Conservation (phyloP, 2,797 vertebrate genomes). For the Lacerta agilis region DNA sequence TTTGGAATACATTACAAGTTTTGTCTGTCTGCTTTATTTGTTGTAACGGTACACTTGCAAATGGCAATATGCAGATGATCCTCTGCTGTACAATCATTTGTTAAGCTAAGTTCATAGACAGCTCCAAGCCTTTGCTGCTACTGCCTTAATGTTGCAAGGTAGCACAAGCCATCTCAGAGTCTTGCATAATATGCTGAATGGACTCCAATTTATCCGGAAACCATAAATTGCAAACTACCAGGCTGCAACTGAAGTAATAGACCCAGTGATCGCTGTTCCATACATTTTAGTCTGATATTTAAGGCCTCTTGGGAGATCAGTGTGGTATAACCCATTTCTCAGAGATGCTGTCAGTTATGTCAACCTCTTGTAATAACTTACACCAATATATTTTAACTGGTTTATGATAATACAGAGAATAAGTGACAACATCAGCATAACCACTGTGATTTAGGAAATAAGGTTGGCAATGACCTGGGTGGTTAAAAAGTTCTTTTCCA, state of each 20-base stretch:
- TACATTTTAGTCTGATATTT: slow-evolving; percentile 74
- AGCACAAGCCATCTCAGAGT: slow-evolving; percentile 42
- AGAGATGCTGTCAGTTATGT: slow-evolving; percentile 62
- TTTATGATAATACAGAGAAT: slow-evolving; percentile 61
- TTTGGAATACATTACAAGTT: slow-evolving; percentile 31
- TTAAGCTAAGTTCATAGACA: slow-evolving; percentile 45
- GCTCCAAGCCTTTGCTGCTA: slow-evolving; percentile 38
- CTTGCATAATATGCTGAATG: slow-evolving; percentile 55
- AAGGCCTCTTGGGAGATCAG: slow-evolving; percentile 67
- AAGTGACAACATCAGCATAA: slow-evolving; percentile 37
- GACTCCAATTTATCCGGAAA: slow-evolving; percentile 74
- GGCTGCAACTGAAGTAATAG: slow-evolving; percentile 68
- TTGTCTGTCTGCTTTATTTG: slow-evolving; percentile 17
- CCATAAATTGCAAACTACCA: slow-evolving; percentile 69
- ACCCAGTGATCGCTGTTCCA: slow-evolving; percentile 69
- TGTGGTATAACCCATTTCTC: slow-evolving; percentile 69
- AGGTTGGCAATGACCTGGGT: slow-evolving; percentile 41
- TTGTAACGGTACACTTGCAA: slow-evolving; percentile 11
- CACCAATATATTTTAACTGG: slow-evolving; percentile 72
- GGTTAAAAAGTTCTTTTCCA: slow-evolving; percentile 21
- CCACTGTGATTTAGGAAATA: slow-evolving; percentile 56
- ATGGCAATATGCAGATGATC: not conserved
- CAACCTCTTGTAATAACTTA: slow-evolving; percentile 49
- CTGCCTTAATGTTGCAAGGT: slow-evolving; percentile 58
- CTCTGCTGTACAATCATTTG: slow-evolving; percentile 47